Conservation (phyloP, 2,888 invertebrate genomes). For the Synanthedon tipuliformis region DNA sequence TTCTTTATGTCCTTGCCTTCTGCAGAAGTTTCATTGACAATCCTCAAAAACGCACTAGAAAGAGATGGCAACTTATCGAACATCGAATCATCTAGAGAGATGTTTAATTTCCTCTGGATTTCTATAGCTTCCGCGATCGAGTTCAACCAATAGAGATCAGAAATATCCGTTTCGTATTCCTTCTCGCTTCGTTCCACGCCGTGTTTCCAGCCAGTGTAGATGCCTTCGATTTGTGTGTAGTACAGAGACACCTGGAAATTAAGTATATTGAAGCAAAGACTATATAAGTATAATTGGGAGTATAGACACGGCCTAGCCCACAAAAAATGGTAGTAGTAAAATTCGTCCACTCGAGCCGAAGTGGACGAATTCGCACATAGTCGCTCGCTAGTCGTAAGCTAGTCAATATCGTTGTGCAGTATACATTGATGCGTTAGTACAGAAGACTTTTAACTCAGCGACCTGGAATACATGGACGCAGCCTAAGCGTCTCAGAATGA, state of each 20-base stretch:
- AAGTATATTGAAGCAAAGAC: too few relatives aligned
- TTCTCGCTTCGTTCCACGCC: slow-evolving; percentile 75
- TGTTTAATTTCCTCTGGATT: slow-evolving; percentile 66
- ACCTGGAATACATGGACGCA: too few relatives aligned
- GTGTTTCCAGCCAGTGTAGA: slow-evolving; percentile 80
- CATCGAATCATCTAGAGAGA: slow-evolving; percentile 38
- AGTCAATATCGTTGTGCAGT: too few relatives aligned
- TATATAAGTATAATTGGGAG: too few relatives aligned
- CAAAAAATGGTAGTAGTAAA: too few relatives aligned
- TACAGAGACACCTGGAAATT: slow-evolving; percentile 74
- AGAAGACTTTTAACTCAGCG: too few relatives aligned
- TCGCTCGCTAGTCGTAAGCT: too few relatives aligned
- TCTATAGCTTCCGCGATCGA: slow-evolving; percentile 81
- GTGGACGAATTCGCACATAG: too few relatives aligned
- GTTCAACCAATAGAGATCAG: slow-evolving; percentile 81
- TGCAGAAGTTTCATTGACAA: slow-evolving; percentile 58
- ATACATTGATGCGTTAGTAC: too few relatives aligned
- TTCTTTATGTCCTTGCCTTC: slow-evolving; percentile 40
- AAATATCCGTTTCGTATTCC: slow-evolving; percentile 68
- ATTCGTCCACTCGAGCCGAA: too few relatives aligned
- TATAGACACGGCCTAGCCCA: too few relatives aligned
- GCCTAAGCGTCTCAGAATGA: too few relatives aligned
- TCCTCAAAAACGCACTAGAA: slow-evolving; percentile 75
- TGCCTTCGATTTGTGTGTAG: slow-evolving; percentile 81
- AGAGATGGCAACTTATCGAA: slow-evolving; percentile 39